Conservation (phyloP, 1,140 invertebrate genomes). For the Aphelenchoides fujianensis region DNA sequence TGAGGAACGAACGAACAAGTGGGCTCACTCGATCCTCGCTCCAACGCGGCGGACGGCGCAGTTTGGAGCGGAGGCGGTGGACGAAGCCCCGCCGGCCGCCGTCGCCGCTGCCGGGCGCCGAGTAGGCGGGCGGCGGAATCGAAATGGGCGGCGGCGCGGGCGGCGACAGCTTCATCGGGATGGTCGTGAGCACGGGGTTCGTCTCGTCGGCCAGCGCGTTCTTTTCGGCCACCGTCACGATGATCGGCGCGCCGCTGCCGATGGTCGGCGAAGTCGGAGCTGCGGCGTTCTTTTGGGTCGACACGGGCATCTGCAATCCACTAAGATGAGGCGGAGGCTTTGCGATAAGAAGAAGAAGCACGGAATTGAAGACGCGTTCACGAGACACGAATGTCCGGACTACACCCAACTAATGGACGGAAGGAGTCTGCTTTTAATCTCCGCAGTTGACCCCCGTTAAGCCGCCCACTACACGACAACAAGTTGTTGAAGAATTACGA, state of each 20-base stretch:
- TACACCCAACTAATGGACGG: too few relatives aligned
- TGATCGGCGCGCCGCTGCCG: constrained; percentile 13
- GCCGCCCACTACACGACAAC: too few relatives aligned
- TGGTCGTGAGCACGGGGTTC: constrained; percentile 9
- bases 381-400: too few relatives aligned
- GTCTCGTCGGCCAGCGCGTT: constrained; percentile 26
- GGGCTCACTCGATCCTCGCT: constrained; percentile 16
- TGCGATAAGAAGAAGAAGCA: not conserved
- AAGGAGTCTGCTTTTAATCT: too few relatives aligned
- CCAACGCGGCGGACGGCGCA: not conserved
- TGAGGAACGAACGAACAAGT: not conserved
- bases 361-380: too few relatives aligned
- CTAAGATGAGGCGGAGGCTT: too few relatives aligned
- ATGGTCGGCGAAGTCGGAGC: not conserved
- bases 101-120: not conserved
- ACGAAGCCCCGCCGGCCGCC: not conserved
- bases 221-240: constrained; percentile 23
- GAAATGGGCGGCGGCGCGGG: not conserved
- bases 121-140: not conserved
- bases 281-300: not conserved
- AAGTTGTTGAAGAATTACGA: too few relatives aligned
- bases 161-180: constrained; percentile 8
- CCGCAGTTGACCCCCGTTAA: too few relatives aligned
- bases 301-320: not conserved
- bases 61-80: not conserved